A percentile compares a stretch with the other conserved stretches of the same genome.
Evolutionary conservation across 2,113 vertebrate genomes (phyloP).

Genomic region (Chaetodon trifascialis): DNA sequence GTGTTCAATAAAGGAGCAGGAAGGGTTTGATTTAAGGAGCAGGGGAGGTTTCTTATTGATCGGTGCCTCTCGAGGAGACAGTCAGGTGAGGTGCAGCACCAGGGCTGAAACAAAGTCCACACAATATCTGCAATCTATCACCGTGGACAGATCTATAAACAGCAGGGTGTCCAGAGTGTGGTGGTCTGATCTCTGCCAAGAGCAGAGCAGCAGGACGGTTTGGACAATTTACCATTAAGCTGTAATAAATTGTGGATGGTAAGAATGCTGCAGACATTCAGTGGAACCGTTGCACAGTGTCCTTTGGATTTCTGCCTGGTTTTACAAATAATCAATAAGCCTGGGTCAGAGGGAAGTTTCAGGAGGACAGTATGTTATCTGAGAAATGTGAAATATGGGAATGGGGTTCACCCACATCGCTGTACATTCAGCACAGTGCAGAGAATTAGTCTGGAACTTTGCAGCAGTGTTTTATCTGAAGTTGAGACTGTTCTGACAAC

Average conservation of each 20-base stretch:
- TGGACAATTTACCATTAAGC: neutral
- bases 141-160: conserved; percentile 6
- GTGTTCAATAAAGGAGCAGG: conserved; percentile 6
- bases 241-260: neutral
- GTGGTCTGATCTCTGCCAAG: neutral
- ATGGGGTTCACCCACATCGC: neutral
- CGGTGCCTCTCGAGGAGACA: conserved; percentile 13
- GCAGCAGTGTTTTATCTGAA: neutral
- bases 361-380: neutral
- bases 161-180: neutral
- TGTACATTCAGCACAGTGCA: neutral
- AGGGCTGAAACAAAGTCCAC: neutral
- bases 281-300: neutral
- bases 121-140: conserved; percentile 17
- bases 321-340: neutral
- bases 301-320: neutral
- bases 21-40: conserved; percentile 7
- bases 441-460: neutral
- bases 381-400: neutral
- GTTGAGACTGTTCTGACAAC: neutral
- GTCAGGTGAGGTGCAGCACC: conserved; percentile 11
- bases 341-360: neutral
- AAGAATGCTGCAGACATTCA: neutral
- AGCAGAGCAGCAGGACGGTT: neutral
- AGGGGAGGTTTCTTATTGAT: conserved; percentile 19